Evolutionary conservation across 2,888 invertebrate species (phyloP), one percentile per base, ranked within the genome.

Genomic region (Oscheius sp.): DNA sequence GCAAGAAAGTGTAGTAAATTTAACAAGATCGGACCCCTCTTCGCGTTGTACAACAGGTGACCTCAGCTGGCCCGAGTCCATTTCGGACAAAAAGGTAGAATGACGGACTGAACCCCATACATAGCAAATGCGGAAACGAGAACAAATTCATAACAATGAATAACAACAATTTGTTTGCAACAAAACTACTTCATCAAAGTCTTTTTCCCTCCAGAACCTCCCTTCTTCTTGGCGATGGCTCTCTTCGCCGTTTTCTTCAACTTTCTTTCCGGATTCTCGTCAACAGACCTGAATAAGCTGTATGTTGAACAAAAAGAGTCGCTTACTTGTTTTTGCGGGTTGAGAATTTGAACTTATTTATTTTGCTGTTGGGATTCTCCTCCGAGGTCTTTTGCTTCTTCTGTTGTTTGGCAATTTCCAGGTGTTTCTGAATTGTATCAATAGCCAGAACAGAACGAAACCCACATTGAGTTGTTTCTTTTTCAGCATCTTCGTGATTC

Each of bases 401-500:
- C 32, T 42, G 4, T 33, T 70, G 60, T 32, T 74, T 70, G 2
- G 37, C 62, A 21, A 58, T 70, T 37, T 55, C 50, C 51, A 47
- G 48, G 55, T 75, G 57, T 73, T 78, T n/a, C 42, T n/a, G 57
- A 57, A 58, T 57, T 13, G 11, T 42, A 7, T 3, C 50, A 37
- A 70, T 70, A 60, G 68, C 76, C 74, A 70, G 48, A 65, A 48
- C 3, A 21, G 2, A 29, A 66, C 32, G 29, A 29, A 71, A 47
- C 60, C 11, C 33, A 76, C 80, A 55, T 66, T 72, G 53, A 82
- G 58, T 37, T 82, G 73, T 21, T 75, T 77, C 50, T 82, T 82
- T 57, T 82, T 82, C 79, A 80, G 72, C 2, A 80, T 74, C 73
- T 80, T 80, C 5, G 79, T 80, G 29, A 82, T 76, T 47, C 82